Base-by-base conservation (phyloP, 2,797 vertebrate species). In the Sarcoramphus papa region DNA sequence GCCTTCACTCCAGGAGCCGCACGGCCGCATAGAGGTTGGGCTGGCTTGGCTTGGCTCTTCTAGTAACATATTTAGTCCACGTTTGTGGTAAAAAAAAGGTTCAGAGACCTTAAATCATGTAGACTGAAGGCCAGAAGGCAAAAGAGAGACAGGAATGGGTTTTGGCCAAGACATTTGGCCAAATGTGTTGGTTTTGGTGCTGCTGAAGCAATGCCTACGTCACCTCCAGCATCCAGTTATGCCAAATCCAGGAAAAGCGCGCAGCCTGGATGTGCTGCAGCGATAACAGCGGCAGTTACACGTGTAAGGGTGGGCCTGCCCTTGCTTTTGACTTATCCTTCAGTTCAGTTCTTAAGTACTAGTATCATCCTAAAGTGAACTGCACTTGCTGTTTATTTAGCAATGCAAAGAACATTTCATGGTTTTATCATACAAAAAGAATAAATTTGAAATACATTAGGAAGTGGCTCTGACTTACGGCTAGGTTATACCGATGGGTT, bases 361-460 rank as follows among this genome's bases (percentile, higher is more conserved):
- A 8, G 12, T 18, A 3, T 14, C 2, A 0, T 9, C 9, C 45
- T 27, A 0, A 57, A 83, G 80, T 14, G 81, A 56, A 40, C 69
- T 22, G n/a, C 75, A 15, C 43, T 37, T 40, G 93, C 76, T 85
- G 79, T 64, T 83, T 88, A 25, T 93, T 51, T 83, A 90, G 94
- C 80, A 60, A 54, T 73, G 92, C 92, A 68, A 83, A 91, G 90
- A 94, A 14, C 43, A 25, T 40, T 95, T 95, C 48, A 90, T 95
- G 96, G 90, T 57, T 95, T 94, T 93, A 85, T 95, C 78, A 45
- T 68, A 85, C 83, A 92, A 78, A 97, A 96, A 93, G 95, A 95
- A 95, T 92, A 91, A 85, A 97, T 93, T 33, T 94, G 92, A 93
- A 95, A 92, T 86, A 85, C 93, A 28, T 91, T 90, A 95, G 94